phyloP scores from a whole-genome alignment of 2,797 vertebrate genomes.

The Enteromius radiatus region DNA sequence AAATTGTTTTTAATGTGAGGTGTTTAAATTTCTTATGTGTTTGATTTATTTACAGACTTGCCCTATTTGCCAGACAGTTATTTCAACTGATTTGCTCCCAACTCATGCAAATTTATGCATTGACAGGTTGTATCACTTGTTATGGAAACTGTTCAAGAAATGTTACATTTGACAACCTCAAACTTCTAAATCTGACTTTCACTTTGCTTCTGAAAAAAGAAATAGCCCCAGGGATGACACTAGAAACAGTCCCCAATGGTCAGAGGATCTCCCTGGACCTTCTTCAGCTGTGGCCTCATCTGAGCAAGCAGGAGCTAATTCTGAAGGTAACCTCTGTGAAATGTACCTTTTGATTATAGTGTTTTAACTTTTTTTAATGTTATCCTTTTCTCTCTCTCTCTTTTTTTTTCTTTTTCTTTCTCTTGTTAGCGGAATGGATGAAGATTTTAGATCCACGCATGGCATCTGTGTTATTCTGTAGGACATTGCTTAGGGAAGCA shows the following conservation, averaged over 20 bases:
- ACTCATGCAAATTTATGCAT: conserved; percentile 10
- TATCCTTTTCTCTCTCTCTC: too few species aligned
- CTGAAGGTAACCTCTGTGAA: not conserved
- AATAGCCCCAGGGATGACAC: not conserved
- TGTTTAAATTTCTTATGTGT: not conserved
- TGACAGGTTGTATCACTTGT: conserved; percentile 10
- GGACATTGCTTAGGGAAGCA: not conserved
- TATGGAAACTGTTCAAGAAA: not conserved
- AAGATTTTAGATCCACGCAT: not conserved
- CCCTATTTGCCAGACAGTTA: not conserved
- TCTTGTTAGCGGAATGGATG: not conserved
- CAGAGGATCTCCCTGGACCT: not conserved
- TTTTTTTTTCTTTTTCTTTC: not conserved
- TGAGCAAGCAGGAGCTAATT: conserved; percentile 4
- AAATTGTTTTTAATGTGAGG: not conserved
- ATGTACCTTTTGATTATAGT: not conserved
- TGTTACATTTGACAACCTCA: not conserved
- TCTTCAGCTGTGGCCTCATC: not conserved
- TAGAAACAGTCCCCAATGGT: not conserved
- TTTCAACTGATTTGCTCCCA: not conserved
- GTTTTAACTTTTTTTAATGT: too few species aligned
- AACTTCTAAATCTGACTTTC: not conserved
- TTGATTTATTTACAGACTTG: conserved; percentile 8
- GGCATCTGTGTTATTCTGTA: not conserved
- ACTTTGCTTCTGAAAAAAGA: conserved; percentile 5